A percentile compares a stretch with the other conserved stretches of the same genome.
Evolutionary conservation across 2,797 vertebrate genomes (phyloP).

Genomic region (Anabacerthia variegaticeps): DNA sequence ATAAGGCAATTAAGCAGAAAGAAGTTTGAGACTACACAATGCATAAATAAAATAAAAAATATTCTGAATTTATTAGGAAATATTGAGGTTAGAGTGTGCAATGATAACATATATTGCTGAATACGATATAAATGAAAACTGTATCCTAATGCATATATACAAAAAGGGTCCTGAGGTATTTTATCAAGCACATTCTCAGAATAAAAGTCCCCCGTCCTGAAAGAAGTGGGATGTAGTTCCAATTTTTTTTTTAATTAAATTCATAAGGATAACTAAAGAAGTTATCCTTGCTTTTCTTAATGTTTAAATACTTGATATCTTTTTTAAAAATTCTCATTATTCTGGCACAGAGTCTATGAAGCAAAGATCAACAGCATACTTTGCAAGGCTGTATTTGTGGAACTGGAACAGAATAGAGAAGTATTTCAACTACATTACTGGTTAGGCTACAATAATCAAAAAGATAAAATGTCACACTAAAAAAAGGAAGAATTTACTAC

Average conservation of each 20-base stretch:
- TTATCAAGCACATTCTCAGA: not conserved
- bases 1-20: not conserved
- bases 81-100: accelerated
- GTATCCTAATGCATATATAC: not conserved
- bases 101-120: not conserved
- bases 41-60: not conserved
- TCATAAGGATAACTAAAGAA: not conserved
- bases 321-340: not conserved
- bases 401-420: not conserved
- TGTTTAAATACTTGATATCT: not conserved
- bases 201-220: not conserved
- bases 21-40: not conserved
- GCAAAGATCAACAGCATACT: not conserved
- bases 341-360: not conserved
- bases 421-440: not conserved
- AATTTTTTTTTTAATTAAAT: not conserved
- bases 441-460: not conserved
- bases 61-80: not conserved
- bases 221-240: not conserved
- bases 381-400: not conserved
- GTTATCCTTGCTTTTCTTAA: not conserved
- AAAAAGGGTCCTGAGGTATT: not conserved
- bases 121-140: not conserved
- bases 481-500: not conserved
- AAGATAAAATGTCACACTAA: not conserved